These are phyloP conservation scores for Melikaiella ostensackeni DNA, from an alignment of 2,888 invertebrate genomes.

Conservation along the genomic window DNA sequence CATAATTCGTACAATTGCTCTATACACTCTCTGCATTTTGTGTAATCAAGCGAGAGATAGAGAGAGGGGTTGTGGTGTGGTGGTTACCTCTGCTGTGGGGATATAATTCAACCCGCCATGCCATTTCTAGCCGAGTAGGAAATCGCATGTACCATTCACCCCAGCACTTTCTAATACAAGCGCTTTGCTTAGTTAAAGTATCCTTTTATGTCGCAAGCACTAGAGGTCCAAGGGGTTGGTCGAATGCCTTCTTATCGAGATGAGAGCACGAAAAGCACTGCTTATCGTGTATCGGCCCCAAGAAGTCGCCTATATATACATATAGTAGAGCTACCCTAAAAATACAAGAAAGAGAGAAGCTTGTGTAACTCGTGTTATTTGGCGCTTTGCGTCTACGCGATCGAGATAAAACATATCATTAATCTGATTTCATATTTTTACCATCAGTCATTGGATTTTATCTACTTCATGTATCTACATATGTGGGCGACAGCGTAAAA, in stretches of 20 bases:
- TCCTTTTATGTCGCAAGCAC: constrained; percentile 19
- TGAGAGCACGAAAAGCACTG: constrained; percentile 13
- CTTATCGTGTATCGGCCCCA: constrained; percentile 26
- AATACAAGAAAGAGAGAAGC: neutral
- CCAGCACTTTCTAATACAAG: constrained; percentile 21
- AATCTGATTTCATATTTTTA: too few species aligned
- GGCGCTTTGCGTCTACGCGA: neutral
- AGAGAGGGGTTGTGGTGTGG: neutral
- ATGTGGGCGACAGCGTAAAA: too few species aligned
- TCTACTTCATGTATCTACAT: too few species aligned
- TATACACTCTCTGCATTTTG: neutral
- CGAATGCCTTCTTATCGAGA: constrained; percentile 22
- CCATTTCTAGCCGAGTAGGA: constrained; percentile 11
- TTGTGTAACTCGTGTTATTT: neutral
- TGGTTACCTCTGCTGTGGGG: neutral
- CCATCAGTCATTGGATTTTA: too few species aligned
- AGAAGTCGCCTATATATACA: neutral
- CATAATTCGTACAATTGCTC: too few species aligned
- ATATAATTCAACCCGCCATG: neutral
- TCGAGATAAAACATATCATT: neutral
- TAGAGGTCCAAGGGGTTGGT: neutral
- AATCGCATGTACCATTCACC: constrained; percentile 22
- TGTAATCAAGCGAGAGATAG: neutral
- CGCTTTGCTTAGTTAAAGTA: neutral
- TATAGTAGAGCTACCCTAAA: neutral